Base-by-base conservation (phyloP, 2,888 invertebrate species). In the Liposcelis brunnea region DNA sequence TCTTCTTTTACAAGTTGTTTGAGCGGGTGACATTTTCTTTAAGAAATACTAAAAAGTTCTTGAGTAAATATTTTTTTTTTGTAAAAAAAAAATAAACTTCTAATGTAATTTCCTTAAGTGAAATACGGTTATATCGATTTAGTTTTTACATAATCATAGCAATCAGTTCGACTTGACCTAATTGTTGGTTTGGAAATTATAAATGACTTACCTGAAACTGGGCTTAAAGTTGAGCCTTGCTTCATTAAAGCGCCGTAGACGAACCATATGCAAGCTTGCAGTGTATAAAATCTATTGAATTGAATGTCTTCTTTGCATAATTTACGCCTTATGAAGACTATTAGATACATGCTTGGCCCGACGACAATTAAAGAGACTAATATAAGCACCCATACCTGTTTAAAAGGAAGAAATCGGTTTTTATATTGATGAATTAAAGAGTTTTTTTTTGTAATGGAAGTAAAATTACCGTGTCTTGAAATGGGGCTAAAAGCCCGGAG, bases 201-300 rank as follows among this genome's bases (percentile, higher is more conserved):
- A 12, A 21, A 35, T 8, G 2, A 47, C 66, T 68, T 61, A 87
- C 87, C 85, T 56, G 83, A 79, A 48, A 74, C 70, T 0, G 89
- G 87, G n/a, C 77, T 72, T 37, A 86, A 64, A 10, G 75, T 79
- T 16, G 84, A 81, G 43, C 89, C 87, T 63, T 89, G 89, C 56
- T 87, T 89, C 65, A 89, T 74, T 31, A 89, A 69, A 1, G 85
- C 85, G 12, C 86, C 85, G 57, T 87, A 89, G 2, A 81, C 80
- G 57, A 87, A 89, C 87, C 87, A 89, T 51, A 82, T 70, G 56
- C 86, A 86, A 3, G 80, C 72, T 0, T 74, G 69, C 14, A 86
- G 54, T 0, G 74, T 66, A 52, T 79, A 78, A 3, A 69, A 63
- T 6, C 62, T 63, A 52, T 78, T 63, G 1, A 58, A 71, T 6